Percentiles rank a stretch among this genome's conserved stretches.
Evolutionary conservation across 1,140 invertebrate species (phyloP).

Genomic region (Amphibalanus amphitrite): DNA sequence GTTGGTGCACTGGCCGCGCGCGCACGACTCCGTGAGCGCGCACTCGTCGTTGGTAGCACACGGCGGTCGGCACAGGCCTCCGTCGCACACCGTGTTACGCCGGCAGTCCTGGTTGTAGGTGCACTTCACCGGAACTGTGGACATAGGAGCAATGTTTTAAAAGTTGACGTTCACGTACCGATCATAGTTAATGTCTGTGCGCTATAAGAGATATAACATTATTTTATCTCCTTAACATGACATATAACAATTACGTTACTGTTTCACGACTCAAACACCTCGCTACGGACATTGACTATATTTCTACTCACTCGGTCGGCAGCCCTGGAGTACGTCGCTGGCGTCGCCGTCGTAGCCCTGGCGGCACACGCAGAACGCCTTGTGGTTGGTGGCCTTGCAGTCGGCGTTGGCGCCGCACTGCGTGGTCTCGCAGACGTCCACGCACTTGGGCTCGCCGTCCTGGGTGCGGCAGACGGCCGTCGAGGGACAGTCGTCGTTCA

Average conservation of each 20-base stretch:
- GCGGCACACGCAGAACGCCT: conserved; percentile 54
- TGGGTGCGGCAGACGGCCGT: conserved; percentile 50
- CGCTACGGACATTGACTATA: no score
- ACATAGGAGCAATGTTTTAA: background rate
- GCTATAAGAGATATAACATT: no score
- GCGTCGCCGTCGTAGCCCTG: conserved; percentile 56
- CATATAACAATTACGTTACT: no score
- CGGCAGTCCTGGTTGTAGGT: conserved; percentile 49
- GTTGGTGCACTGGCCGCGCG: conserved; percentile 62
- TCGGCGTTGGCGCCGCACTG: conserved; percentile 66
- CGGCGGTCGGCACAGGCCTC: conserved; percentile 54
- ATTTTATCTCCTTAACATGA: no score
- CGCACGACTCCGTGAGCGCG: conserved; percentile 51
- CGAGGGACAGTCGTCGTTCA: conserved; percentile 54
- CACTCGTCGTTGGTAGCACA: conserved; percentile 68
- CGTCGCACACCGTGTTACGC: conserved; percentile 60
- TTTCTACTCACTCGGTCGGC: conserved; percentile 34
- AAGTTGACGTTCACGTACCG: no score
- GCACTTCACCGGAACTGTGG: conserved; percentile 40
- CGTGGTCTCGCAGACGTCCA: conserved; percentile 54
- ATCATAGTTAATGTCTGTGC: no score
- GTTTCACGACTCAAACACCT: no score
- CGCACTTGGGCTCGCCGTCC: conserved; percentile 52
- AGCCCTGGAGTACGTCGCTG: conserved; percentile 46
- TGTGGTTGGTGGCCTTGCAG: conserved; percentile 50